Evolutionary conservation across 1,140 invertebrate genomes (phyloP), one percentile per base, ranked within the genome.

Genomic region (Musca vetustissima): DNA sequence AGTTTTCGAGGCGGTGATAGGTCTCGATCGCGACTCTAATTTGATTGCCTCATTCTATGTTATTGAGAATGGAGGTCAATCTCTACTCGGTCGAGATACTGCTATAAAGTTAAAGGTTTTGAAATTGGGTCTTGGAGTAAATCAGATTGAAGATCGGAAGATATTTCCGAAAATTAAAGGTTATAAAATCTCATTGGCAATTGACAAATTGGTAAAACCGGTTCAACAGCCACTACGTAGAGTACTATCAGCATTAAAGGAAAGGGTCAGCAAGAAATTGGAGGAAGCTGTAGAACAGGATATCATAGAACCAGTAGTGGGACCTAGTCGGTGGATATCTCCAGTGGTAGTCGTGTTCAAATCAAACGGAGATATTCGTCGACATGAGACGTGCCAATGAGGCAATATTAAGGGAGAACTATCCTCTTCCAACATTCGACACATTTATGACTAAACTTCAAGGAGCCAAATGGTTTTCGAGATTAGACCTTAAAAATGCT

Each of bases 41-140:
- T 8, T 28, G 3, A 28, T 28, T 28, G 8, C 28, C 3, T 4
- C 28, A 28, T 28, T 28, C 8, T 28, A 36, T 53, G 69, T 73
- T 11, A 69, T 73, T 69, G 66, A 72, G 68, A 73, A 73, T 65
- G 69, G 69, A 52, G 57, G 47, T 50, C 69, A 72, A 66, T 72
- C 72, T 21, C 57, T 70, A 24, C 67, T 73, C 49, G 69, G 70
- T 21, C 14, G 59, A 66, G 68, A 70, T 36, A 73, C 72, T 15
- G 70, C 70, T 13, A 71, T 68, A 8, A 68, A 71, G 68, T 66
- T 71, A 21, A 69, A 70, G 21, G 71, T 70, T 61, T 53, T 72
- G 57, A 43, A 48, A 67, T 47, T 72, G 22, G 69, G 64, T 14
- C 47, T 67, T 17, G 66, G 32, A 32, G 53, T 69, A 8, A 73